phyloP scores from a whole-genome alignment of 2,797 vertebrate species.

The Typhlichthys subterraneus region DNA sequence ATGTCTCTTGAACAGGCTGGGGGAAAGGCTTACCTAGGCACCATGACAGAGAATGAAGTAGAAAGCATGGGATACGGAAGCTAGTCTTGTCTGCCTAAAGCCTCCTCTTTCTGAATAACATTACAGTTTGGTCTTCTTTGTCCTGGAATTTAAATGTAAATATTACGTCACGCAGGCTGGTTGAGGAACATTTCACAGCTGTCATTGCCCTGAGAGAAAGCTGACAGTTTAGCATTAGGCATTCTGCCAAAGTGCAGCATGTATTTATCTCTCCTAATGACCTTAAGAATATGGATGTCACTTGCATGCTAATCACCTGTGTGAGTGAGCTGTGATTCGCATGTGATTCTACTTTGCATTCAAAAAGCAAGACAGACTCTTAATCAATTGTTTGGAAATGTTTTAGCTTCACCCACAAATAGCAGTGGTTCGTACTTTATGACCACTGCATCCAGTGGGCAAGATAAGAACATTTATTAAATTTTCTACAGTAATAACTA shows the following conservation, averaged over 20 bases:
- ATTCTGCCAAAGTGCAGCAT: slow-evolving; percentile 69
- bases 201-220: slow-evolving; percentile 64
- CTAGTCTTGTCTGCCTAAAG: slow-evolving; percentile 75
- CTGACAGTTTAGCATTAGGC: slow-evolving; percentile 68
- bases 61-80: slow-evolving; percentile 72
- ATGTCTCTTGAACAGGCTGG: slow-evolving; percentile 52
- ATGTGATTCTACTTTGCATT: slow-evolving; percentile 54
- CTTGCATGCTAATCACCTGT: slow-evolving; percentile 71
- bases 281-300: slow-evolving; percentile 73
- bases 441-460: no score
- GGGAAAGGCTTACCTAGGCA: slow-evolving; percentile 65
- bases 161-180: slow-evolving; percentile 64
- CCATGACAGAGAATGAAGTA: slow-evolving; percentile 68
- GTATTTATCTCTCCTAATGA: slow-evolving; percentile 78
- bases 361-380: slow-evolving; percentile 37
- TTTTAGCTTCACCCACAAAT: slow-evolving; percentile 8
- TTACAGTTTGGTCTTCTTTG: slow-evolving; percentile 67
- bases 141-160: slow-evolving; percentile 71
- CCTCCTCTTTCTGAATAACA: slow-evolving; percentile 65
- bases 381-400: slow-evolving; percentile 37
- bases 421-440: no score
- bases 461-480: no score
- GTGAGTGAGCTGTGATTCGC: slow-evolving; percentile 35
- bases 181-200: slow-evolving; percentile 71
- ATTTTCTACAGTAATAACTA: no score